Percentiles rank a stretch among this genome's conserved stretches.
Conservation (phyloP, 2,113 vertebrate genomes). For the Paratilapia polleni region DNA sequence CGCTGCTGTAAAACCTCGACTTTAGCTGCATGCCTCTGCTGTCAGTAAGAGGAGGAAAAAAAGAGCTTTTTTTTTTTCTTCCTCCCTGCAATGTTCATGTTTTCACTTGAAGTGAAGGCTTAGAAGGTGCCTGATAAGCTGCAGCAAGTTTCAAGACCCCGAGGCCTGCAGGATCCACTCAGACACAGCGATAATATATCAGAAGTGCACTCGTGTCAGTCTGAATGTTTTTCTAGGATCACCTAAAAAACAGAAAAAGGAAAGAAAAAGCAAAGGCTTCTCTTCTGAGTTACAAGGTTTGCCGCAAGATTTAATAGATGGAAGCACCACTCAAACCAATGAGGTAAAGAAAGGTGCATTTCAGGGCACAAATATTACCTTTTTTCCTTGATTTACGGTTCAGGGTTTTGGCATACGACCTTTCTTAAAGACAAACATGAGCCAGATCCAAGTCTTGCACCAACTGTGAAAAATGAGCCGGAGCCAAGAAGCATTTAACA, state of each 20-base stretch:
- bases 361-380: neutral
- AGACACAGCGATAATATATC: slow-evolving; percentile 17
- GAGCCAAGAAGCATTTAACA: slow-evolving; percentile 3
- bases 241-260: neutral
- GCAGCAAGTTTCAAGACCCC: slow-evolving; percentile 54
- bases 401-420: neutral
- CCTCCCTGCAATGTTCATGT: slow-evolving; percentile 44
- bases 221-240: neutral
- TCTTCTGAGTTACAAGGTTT: neutral
- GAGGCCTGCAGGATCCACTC: slow-evolving; percentile 50
- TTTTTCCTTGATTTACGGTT: neutral
- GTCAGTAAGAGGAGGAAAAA: slow-evolving; percentile 12
- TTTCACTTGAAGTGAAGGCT: slow-evolving; percentile 65
- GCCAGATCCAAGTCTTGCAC: neutral
- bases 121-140: slow-evolving; percentile 51
- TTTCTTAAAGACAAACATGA: slow-evolving; percentile 13
- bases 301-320: neutral
- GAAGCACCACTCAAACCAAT: neutral
- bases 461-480: slow-evolving; percentile 13
- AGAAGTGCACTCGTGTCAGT: slow-evolving; percentile 36
- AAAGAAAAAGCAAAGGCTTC: neutral
- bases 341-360: neutral
- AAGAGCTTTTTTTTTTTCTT: neutral
- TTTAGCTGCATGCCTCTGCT: slow-evolving; percentile 26
- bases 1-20: slow-evolving; percentile 49